Evolutionary conservation across 2,797 vertebrate species (phyloP).

Genomic region (Poecilia wingei): DNA sequence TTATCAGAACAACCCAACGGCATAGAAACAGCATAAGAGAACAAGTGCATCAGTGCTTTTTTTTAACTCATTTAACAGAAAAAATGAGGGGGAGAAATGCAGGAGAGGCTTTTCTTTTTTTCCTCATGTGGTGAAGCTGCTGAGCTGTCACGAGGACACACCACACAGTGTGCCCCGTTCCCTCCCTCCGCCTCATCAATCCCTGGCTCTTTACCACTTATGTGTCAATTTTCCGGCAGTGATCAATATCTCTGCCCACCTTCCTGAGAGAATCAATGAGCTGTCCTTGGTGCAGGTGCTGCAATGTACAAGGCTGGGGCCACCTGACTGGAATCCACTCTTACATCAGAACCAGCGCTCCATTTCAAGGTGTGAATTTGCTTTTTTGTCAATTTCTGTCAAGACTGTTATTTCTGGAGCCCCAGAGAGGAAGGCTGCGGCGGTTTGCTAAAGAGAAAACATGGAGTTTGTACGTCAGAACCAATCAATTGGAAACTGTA

Average conservation of each 20-base stretch:
- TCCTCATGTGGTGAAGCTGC: conserved; percentile 72
- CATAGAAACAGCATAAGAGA: conserved; percentile 84
- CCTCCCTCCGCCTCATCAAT: conserved; percentile 19
- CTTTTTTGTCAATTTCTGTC: conserved; percentile 21
- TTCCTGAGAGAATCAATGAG: conserved; percentile 68
- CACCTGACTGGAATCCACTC: conserved; percentile 50
- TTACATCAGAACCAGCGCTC: conserved; percentile 47
- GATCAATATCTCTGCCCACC: conserved; percentile 68
- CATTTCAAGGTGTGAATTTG: conserved; percentile 4
- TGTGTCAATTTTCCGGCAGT: conserved; percentile 66
- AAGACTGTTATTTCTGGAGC: conserved; percentile 5
- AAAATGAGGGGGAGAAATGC: conserved; percentile 9
- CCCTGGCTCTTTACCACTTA: conserved; percentile 62
- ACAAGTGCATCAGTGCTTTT: conserved; percentile 23
- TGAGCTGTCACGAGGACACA: conserved; percentile 75
- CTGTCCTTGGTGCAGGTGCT: conserved; percentile 66
- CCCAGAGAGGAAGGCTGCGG: neutral
- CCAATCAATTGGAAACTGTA: conserved; percentile 22
- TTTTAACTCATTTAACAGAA: conserved; percentile 2
- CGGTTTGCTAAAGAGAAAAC: conserved; percentile 6
- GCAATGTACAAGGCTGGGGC: conserved; percentile 45
- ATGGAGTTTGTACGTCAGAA: conserved; percentile 6
- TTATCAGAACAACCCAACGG: conserved; percentile 76
- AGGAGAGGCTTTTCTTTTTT: conserved; percentile 71
- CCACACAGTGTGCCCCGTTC: conserved; percentile 43